Conservation (phyloP, 2,797 vertebrate genomes). For the Bryconaethiops microstoma region DNA sequence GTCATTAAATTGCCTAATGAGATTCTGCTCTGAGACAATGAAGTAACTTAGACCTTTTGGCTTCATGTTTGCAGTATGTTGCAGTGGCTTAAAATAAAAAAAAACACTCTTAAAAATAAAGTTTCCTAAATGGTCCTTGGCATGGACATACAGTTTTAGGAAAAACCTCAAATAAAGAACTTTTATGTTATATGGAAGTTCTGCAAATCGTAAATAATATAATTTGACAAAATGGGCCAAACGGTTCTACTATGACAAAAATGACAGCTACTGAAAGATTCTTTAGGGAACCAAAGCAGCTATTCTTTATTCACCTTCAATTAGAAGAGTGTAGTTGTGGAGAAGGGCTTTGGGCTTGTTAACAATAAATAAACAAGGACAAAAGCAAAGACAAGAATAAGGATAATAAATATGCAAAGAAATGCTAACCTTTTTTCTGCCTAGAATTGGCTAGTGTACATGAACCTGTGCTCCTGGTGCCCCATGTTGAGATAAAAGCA, state of each 20-base stretch:
- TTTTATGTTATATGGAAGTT: no score
- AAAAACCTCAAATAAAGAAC: background rate
- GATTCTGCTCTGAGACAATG: background rate
- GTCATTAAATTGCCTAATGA: slow-evolving; percentile 15
- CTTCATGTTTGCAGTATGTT: background rate
- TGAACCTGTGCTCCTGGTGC: background rate
- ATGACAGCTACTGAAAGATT: no score
- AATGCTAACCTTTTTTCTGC: background rate
- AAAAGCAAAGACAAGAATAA: background rate
- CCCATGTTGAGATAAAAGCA: slow-evolving; percentile 32
- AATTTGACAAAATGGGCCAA: no score
- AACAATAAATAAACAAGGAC: no score
- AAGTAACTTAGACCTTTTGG: background rate
- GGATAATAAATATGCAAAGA: background rate
- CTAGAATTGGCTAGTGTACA: background rate
- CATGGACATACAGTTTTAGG: background rate
- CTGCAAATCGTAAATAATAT: no score
- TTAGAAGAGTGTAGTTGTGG: background rate
- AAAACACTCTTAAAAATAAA: no score
- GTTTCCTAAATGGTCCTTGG: no score
- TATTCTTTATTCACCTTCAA: no score
- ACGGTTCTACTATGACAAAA: no score
- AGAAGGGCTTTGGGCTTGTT: no score
- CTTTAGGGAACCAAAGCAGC: background rate
- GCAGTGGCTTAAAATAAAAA: background rate